Conservation (phyloP, 2,113 vertebrate species). For the Fulmarus glacialis region DNA sequence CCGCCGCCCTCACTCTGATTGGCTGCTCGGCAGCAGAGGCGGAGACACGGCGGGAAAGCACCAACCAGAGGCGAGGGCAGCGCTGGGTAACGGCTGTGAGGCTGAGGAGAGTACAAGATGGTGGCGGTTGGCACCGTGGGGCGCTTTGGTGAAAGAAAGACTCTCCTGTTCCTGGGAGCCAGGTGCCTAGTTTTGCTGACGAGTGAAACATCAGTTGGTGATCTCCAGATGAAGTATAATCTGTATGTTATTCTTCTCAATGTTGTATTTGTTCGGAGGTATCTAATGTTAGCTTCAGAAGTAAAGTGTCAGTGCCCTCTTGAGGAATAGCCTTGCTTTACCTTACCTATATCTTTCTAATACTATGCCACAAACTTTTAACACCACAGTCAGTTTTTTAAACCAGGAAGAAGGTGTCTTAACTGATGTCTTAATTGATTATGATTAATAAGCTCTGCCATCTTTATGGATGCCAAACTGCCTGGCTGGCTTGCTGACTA, state of each 20-base stretch:
- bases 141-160: fast-evolving
- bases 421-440: neutral
- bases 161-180: fast-evolving
- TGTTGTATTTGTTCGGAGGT: neutral
- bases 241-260: neutral
- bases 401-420: neutral
- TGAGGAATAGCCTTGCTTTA: neutral
- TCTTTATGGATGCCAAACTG: neutral
- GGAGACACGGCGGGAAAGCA: neutral
- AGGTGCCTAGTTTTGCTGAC: too few species aligned
- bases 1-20: neutral
- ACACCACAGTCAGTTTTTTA: neutral
- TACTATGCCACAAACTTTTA: neutral
- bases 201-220: fast-evolving
- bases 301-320: neutral
- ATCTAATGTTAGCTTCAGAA: neutral
- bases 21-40: neutral
- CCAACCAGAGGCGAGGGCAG: neutral
- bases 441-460: neutral
- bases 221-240: too few species aligned
- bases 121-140: fast-evolving
- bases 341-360: neutral
- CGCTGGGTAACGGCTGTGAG: fast-evolving
- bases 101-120: fast-evolving
- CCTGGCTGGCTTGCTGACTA: neutral